phyloP scores from a whole-genome alignment of 2,888 invertebrate genomes.

The Nyleta sp. region DNA sequence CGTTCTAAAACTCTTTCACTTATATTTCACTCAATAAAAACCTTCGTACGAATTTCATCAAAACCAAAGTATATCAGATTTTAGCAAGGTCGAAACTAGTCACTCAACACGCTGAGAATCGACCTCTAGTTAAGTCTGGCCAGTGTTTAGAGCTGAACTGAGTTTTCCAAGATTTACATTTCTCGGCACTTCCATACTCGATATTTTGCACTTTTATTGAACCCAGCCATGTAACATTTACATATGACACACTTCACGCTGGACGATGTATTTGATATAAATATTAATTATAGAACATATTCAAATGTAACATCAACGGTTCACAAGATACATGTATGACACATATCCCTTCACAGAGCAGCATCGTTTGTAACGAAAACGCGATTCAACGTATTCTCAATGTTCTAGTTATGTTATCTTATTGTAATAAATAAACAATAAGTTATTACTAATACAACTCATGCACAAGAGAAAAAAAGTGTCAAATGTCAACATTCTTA shows the following conservation, averaged over 20 bases:
- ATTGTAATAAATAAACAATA: slow-evolving; percentile 27
- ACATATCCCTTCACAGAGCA: slow-evolving; percentile 24
- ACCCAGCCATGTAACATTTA: slow-evolving; percentile 15
- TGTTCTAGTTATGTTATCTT: slow-evolving; percentile 25
- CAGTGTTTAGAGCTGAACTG: slow-evolving; percentile 27
- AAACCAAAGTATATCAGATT: slow-evolving; percentile 5
- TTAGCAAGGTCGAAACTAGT: slow-evolving; percentile 4
- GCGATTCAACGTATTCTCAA: slow-evolving; percentile 23
- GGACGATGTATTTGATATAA: slow-evolving; percentile 23
- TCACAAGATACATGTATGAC: slow-evolving; percentile 30
- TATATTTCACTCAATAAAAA: neutral
- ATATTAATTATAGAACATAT: slow-evolving; percentile 36
- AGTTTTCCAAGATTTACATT: slow-evolving; percentile 40
- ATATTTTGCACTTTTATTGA: slow-evolving; percentile 21
- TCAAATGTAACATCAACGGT: slow-evolving; percentile 27
- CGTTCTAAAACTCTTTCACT: neutral
- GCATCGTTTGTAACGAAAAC: slow-evolving; percentile 28
- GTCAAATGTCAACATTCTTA: no score
- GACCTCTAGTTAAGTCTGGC: slow-evolving; percentile 23
- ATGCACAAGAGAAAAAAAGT: no score
- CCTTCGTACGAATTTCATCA: no score
- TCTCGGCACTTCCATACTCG: neutral
- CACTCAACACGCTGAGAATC: slow-evolving; percentile 16
- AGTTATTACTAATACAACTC: no score
- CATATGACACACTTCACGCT: slow-evolving; percentile 18